A percentile compares a stretch with the other conserved stretches of the same genome.
These are phyloP conservation scores for Solenodon paradoxus DNA, from an alignment of 2,113 vertebrate genomes.

Conservation along the genomic window DNA sequence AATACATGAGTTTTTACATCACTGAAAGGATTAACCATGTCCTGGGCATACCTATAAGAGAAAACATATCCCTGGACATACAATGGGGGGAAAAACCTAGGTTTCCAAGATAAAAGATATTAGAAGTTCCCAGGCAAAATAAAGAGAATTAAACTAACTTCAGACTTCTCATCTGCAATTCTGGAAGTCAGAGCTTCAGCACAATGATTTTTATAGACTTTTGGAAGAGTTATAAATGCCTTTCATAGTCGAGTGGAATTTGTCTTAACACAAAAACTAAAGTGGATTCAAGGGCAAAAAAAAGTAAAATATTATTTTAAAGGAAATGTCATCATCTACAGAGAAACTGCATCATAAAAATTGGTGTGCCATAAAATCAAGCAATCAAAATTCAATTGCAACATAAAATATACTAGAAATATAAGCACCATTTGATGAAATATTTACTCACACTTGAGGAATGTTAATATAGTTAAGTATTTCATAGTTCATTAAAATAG, in stretches of 20 bases:
- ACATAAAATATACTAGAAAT: neutral
- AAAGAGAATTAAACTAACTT: neutral
- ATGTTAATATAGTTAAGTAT: constrained; percentile 13
- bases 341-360: neutral
- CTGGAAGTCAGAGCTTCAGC: neutral
- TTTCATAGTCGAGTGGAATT: neutral
- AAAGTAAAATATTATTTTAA: neutral
- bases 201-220: neutral
- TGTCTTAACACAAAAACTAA: neutral
- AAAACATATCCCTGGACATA: neutral
- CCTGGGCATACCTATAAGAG: neutral
- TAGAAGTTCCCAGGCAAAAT: neutral
- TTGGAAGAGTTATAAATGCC: neutral
- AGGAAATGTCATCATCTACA: neutral
- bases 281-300: neutral
- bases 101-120: neutral
- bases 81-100: neutral
- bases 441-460: neutral
- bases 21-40: neutral
- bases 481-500: neutral
- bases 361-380: neutral
- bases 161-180: neutral
- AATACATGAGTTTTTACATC: neutral
- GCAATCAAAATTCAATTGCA: neutral
- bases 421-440: neutral